Conservation (phyloP, 2,797 vertebrate species). For the Aulostomus chinensis region DNA sequence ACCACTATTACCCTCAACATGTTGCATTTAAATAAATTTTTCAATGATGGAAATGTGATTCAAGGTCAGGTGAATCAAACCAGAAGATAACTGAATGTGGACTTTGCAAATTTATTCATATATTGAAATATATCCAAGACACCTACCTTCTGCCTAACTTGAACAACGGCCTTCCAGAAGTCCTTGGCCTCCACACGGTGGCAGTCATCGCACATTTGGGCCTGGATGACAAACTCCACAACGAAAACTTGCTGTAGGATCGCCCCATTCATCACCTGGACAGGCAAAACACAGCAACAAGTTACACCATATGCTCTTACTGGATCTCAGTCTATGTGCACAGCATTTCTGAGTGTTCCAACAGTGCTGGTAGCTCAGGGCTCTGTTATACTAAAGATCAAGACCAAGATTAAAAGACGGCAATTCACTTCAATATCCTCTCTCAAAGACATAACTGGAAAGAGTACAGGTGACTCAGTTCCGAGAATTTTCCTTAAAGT, state of each 20-base stretch:
- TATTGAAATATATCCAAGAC: neutral
- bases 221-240: slow-evolving; percentile 88
- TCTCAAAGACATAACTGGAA: slow-evolving; percentile 13
- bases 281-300: slow-evolving; percentile 20
- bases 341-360: neutral
- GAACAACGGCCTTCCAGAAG: slow-evolving; percentile 97
- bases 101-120: neutral
- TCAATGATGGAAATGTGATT: too few species aligned
- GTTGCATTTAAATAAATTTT: too few species aligned
- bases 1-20: too few species aligned
- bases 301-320: neutral
- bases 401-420: slow-evolving; percentile 57
- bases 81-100: neutral
- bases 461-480: slow-evolving; percentile 6
- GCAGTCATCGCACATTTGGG: slow-evolving; percentile 97
- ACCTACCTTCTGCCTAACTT: slow-evolving; percentile 94
- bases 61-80: too few species aligned
- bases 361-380: slow-evolving; percentile 1
- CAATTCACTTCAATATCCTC: slow-evolving; percentile 10
- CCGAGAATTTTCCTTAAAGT: neutral
- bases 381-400: slow-evolving; percentile 68
- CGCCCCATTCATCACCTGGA: slow-evolving; percentile 95
- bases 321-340: neutral
- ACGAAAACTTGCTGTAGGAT: slow-evolving; percentile 98
- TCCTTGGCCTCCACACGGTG: slow-evolving; percentile 98